phyloP scores from a whole-genome alignment of 1,140 invertebrate species.

The Acromyrmex heyeri region DNA sequence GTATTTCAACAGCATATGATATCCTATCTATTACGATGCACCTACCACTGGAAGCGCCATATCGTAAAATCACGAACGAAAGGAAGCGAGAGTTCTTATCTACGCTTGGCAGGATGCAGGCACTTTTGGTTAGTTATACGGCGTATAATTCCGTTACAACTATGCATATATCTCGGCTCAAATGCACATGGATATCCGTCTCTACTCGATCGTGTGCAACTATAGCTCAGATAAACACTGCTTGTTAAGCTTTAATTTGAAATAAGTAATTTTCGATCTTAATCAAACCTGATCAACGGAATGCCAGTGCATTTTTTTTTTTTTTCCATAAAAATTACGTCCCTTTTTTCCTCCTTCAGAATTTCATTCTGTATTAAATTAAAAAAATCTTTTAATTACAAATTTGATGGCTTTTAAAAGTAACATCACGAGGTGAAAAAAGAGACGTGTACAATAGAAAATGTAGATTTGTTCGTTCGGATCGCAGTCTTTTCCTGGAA shows the following conservation, averaged over 20 bases:
- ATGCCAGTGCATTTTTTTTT: background rate
- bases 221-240: background rate
- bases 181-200: background rate
- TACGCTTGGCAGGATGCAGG: conserved; percentile 48
- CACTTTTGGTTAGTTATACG: conserved; percentile 43
- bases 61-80: conserved; percentile 29
- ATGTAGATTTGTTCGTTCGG: background rate
- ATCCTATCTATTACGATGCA: conserved; percentile 29
- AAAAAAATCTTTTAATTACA: background rate
- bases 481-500: conserved; percentile 20
- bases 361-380: background rate
- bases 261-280: background rate
- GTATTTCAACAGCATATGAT: background rate
- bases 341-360: background rate
- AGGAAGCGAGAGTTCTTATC: conserved; percentile 46
- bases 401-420: background rate
- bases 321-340: background rate
- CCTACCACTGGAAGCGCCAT: conserved; percentile 27
- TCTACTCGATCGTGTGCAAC: background rate
- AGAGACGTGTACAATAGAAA: background rate
- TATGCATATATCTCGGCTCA: background rate
- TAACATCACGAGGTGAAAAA: background rate
- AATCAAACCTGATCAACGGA: background rate
- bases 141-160: conserved; percentile 6
- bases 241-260: background rate